Conservation (phyloP, 2,113 vertebrate genomes). For the Eonycteris spelaea region DNA sequence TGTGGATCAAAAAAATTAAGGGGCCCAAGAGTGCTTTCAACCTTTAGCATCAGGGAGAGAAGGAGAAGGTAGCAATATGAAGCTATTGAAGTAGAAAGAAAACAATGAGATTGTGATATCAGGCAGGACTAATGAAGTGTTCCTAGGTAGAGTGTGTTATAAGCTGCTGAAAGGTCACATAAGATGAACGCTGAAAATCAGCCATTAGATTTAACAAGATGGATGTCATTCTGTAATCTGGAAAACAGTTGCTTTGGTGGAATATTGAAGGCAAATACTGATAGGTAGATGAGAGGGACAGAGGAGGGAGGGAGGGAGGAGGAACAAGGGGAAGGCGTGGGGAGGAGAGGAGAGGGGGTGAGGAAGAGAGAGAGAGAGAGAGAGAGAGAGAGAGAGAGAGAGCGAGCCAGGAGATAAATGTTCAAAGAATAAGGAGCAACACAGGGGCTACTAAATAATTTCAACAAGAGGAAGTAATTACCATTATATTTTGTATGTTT, state of each 20-base stretch:
- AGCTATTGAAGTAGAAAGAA: not conserved
- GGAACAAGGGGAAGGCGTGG: too few relatives aligned
- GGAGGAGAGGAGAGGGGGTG: too few relatives aligned
- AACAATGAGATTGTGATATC: not conserved
- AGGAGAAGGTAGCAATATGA: not conserved
- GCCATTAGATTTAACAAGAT: not conserved
- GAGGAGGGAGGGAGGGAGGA: too few relatives aligned
- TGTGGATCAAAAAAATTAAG: not conserved
- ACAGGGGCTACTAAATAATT: not conserved
- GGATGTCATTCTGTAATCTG: not conserved
- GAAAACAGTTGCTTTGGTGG: not conserved
- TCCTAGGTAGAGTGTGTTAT: not conserved
- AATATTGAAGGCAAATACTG: not conserved
- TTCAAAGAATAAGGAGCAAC: not conserved
- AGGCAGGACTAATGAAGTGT: too few relatives aligned
- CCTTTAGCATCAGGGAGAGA: not conserved
- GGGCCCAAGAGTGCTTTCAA: not conserved
- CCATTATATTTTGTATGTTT: not conserved
- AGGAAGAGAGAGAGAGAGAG: too few relatives aligned
- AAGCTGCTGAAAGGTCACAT: not conserved
- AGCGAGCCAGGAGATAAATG: not conserved
- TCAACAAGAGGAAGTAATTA: not conserved
- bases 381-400: too few relatives aligned
- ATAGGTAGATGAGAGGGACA: not conserved
- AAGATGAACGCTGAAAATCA: not conserved